Conservation (phyloP, 2,113 vertebrate genomes). For the Pogona vitticeps region DNA sequence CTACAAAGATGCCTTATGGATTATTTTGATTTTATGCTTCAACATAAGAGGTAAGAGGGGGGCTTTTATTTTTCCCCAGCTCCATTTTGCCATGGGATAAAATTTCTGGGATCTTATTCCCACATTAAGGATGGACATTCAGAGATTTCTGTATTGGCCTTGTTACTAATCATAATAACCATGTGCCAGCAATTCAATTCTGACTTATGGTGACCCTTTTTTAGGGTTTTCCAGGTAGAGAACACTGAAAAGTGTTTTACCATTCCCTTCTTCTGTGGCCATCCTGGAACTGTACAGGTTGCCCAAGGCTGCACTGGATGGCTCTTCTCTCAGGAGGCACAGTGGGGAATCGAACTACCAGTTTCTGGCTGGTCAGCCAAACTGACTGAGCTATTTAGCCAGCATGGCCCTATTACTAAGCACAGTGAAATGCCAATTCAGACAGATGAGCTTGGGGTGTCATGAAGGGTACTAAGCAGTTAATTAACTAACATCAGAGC, state of each 20-base stretch:
- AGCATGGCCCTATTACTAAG: background rate
- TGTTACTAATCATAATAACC: background rate
- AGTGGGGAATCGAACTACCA: too few species aligned
- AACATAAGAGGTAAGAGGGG: background rate
- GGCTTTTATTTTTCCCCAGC: too few species aligned
- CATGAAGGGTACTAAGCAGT: background rate
- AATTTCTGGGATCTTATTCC: background rate
- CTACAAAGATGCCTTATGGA: background rate
- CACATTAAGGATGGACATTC: background rate
- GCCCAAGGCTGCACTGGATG: too few species aligned
- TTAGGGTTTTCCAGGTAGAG: too few species aligned
- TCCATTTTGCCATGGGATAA: background rate
- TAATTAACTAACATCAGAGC: background rate
- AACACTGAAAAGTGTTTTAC: too few species aligned
- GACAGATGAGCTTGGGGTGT: background rate
- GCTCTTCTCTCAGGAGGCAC: too few species aligned
- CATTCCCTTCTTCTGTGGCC: too few species aligned
- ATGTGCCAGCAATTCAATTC: too few species aligned
- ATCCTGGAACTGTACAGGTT: too few species aligned
- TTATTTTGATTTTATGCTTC: constrained; percentile 16
- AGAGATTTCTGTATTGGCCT: background rate
- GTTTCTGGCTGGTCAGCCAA: too few species aligned
- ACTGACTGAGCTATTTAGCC: too few species aligned
- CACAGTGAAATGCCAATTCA: background rate
- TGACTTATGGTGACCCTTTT: too few species aligned